These are phyloP conservation scores for Autographa pulchrina DNA, from an alignment of 2,888 invertebrate species.

Conservation along the genomic window DNA sequence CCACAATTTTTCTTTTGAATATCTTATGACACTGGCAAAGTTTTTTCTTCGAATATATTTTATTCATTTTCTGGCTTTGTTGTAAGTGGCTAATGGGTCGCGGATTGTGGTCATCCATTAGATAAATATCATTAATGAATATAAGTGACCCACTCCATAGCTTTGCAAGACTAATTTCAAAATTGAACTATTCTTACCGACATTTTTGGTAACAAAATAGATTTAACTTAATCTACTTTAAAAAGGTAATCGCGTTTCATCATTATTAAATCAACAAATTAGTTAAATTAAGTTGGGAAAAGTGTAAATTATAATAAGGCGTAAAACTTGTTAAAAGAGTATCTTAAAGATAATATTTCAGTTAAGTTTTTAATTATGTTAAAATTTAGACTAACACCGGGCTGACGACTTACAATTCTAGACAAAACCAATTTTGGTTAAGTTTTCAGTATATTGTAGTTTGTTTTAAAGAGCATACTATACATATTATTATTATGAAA, in stretches of 20 bases:
- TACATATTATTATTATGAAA: no score
- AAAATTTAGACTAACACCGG: not conserved
- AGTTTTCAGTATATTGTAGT: not conserved
- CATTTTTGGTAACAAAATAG: not conserved
- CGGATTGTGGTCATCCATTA: conserved; percentile 3
- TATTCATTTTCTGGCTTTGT: conserved; percentile 36
- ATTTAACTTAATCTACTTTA: not conserved
- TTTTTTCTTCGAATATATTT: conserved; percentile 29
- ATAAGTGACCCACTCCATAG: not conserved
- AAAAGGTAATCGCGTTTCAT: not conserved
- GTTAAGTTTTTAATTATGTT: not conserved
- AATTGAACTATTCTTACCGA: not conserved
- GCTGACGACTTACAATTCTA: not conserved
- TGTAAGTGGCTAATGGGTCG: conserved; percentile 31
- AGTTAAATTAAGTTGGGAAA: not conserved
- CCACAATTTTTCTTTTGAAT: conserved; percentile 53
- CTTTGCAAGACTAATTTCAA: not conserved
- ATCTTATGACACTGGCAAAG: conserved; percentile 37
- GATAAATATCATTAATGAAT: not conserved
- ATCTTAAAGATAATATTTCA: not conserved
- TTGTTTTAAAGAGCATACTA: no score
- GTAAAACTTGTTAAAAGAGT: not conserved
- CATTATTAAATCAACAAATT: conserved; percentile 3
- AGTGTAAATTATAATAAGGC: not conserved
- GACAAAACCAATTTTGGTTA: not conserved